These are phyloP conservation scores for Parnassius glacialis DNA, from an alignment of 2,888 invertebrate species.

Conservation along the genomic window DNA sequence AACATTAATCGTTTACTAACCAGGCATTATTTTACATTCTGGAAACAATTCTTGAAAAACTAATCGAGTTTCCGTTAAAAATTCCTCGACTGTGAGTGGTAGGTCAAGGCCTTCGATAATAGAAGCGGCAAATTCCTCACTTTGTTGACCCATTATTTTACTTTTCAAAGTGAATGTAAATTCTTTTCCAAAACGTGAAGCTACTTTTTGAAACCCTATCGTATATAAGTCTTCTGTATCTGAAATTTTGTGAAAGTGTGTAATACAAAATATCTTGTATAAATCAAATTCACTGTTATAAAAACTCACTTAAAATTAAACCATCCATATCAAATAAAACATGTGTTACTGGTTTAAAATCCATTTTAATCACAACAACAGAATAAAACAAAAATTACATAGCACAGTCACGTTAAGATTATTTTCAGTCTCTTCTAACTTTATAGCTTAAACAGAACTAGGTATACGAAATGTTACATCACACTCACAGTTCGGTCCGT, in stretches of 20 bases:
- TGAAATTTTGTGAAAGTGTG: constrained; percentile 55
- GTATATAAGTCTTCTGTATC: constrained; percentile 92
- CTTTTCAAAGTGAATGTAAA: constrained; percentile 90
- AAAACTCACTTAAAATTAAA: constrained; percentile 62
- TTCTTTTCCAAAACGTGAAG: constrained; percentile 84
- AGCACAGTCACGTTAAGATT: constrained; percentile 1
- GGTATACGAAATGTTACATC: constrained; percentile 14
- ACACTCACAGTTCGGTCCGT: constrained; percentile 3
- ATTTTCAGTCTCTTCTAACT: not conserved
- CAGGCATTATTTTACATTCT: constrained; percentile 84
- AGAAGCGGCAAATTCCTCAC: constrained; percentile 80
- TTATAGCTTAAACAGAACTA: constrained; percentile 4
- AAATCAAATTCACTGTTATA: not conserved
- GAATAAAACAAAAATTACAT: constrained; percentile 1
- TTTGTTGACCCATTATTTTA: constrained; percentile 86
- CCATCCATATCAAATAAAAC: constrained; percentile 76
- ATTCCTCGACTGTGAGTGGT: constrained; percentile 85
- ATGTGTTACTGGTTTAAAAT: constrained; percentile 68
- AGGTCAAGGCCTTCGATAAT: constrained; percentile 82
- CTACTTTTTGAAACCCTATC: constrained; percentile 84
- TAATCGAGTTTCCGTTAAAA: constrained; percentile 76
- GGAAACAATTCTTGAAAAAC: constrained; percentile 82
- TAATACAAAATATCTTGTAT: too few species aligned
- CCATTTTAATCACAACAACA: constrained; percentile 37
- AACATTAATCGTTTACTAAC: constrained; percentile 60